A percentile compares a stretch with the other conserved stretches of the same genome.
Evolutionary conservation across 2,797 vertebrate genomes (phyloP).

Genomic region (Pteronotus mesoamericanus): DNA sequence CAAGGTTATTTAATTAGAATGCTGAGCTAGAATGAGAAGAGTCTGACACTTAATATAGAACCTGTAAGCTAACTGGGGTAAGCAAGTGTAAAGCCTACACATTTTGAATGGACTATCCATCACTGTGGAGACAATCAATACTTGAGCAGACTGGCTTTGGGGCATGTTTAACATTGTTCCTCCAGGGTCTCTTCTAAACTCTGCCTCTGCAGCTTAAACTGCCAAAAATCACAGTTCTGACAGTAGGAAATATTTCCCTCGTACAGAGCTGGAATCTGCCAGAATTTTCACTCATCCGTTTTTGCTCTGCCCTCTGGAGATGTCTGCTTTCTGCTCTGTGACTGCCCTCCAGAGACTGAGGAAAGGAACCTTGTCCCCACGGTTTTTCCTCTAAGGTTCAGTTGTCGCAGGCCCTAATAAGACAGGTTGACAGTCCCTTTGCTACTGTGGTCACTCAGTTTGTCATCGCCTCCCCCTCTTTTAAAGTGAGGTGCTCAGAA

Average conservation of each 20-base stretch:
- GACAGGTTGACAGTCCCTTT: not conserved
- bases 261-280: not conserved
- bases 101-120: not conserved
- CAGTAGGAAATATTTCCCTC: not conserved
- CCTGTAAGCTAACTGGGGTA: not conserved
- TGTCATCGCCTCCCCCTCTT: not conserved
- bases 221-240: not conserved
- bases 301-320: not conserved
- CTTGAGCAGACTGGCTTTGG: not conserved
- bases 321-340: not conserved
- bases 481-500: not conserved
- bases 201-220: not conserved
- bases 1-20: slow-evolving; percentile 51
- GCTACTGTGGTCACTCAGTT: not conserved
- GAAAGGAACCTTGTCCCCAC: not conserved
- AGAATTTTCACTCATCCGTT: not conserved
- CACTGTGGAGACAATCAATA: not conserved
- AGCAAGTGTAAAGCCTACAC: not conserved
- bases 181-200: not conserved
- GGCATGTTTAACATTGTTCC: not conserved
- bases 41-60: slow-evolving; percentile 44
- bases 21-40: slow-evolving; percentile 35
- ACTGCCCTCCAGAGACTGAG: not conserved
- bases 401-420: not conserved
- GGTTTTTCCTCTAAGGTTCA: not conserved